Evolutionary conservation across 1,140 invertebrate species (phyloP).

Genomic region (Holotrichia oblita): DNA sequence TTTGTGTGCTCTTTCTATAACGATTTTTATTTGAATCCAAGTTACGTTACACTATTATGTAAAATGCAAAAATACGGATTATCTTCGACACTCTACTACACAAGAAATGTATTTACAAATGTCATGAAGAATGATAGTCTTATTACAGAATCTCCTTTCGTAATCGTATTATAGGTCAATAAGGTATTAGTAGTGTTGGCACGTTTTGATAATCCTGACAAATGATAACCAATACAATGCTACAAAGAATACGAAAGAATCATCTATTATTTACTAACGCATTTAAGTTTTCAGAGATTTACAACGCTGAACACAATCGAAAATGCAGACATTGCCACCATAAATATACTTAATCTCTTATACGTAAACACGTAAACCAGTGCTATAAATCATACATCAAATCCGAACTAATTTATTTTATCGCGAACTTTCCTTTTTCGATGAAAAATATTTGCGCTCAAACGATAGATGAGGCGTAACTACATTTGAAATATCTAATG

Average conservation of each 20-base stretch:
- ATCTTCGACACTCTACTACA: no score
- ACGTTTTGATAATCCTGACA: slow-evolving; percentile 4
- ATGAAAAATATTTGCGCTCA: neutral
- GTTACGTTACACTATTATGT: no score
- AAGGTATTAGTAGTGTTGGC: neutral
- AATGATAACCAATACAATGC: neutral
- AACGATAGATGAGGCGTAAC: no score
- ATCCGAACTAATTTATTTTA: slow-evolving; percentile 7
- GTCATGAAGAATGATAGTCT: neutral
- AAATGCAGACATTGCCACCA: neutral
- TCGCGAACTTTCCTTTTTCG: neutral
- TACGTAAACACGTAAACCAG: neutral
- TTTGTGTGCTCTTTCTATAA: no score
- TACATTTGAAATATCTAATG: no score
- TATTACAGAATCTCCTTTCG: neutral
- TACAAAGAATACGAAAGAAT: neutral
- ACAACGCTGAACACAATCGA: neutral
- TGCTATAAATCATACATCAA: neutral
- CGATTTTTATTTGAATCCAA: no score
- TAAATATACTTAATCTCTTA: neutral
- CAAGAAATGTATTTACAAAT: no score
- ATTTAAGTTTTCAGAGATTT: slow-evolving; percentile 2
- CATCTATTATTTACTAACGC: neutral
- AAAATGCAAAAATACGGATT: no score
- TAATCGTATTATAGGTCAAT: neutral